Conservation (phyloP, 2,888 invertebrate species). For the Sminthurinus aureus region DNA sequence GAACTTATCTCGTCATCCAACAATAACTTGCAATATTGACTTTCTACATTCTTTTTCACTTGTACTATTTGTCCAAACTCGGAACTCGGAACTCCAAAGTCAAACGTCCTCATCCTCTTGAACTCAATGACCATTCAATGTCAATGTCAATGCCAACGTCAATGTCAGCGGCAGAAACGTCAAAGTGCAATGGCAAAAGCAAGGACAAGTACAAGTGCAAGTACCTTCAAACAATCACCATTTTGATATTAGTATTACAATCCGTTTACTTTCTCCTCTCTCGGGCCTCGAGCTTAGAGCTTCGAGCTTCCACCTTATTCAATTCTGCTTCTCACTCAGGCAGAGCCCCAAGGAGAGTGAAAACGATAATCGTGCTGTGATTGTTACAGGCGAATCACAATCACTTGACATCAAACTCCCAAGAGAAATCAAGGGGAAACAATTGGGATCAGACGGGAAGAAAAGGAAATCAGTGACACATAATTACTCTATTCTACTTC, state of each 20-base stretch:
- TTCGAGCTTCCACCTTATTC: too few relatives aligned
- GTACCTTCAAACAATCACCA: background rate
- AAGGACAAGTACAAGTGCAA: background rate
- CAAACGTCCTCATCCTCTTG: background rate
- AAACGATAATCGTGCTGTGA: too few relatives aligned
- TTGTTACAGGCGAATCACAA: too few relatives aligned
- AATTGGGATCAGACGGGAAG: background rate
- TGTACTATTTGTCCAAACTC: background rate
- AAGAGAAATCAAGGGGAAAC: too few relatives aligned
- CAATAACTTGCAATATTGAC: background rate
- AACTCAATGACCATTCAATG: background rate
- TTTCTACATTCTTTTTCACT: background rate
- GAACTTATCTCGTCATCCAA: background rate
- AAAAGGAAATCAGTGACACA: background rate
- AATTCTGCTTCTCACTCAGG: too few relatives aligned
- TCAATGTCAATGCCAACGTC: background rate
- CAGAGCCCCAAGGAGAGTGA: too few relatives aligned
- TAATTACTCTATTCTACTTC: too few relatives aligned
- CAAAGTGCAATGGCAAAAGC: background rate
- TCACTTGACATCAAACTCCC: too few relatives aligned
- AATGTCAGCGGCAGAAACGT: background rate
- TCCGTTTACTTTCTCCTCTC: background rate
- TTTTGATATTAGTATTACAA: background rate
- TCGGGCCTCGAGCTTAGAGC: background rate
- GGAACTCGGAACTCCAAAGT: too few relatives aligned